These are phyloP conservation scores for Abramis brama DNA, from an alignment of 2,113 vertebrate species.

Conservation along the genomic window DNA sequence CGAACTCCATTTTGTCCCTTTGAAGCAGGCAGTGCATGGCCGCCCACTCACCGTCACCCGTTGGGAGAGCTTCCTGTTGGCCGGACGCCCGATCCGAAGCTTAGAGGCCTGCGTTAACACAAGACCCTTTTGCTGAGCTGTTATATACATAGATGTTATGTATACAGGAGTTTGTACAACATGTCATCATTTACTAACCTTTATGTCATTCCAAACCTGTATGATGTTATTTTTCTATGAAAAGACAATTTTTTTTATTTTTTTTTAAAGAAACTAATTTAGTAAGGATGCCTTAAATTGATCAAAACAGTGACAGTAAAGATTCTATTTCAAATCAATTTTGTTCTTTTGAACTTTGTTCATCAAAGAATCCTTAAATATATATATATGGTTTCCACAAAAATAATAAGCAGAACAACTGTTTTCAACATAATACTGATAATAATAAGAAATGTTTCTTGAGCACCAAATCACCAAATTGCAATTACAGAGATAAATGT, in stretches of 20 bases:
- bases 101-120: conserved; percentile 46
- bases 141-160: conserved; percentile 22
- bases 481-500: neutral
- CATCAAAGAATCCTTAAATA: neutral
- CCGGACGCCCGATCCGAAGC: conserved; percentile 38
- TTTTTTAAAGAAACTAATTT: neutral
- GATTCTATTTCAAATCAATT: neutral
- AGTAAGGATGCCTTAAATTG: neutral
- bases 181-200: neutral
- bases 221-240: neutral
- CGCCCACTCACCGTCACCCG: conserved; percentile 50
- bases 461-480: neutral
- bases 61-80: conserved; percentile 55
- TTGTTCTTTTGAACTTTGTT: neutral
- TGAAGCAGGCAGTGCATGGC: conserved; percentile 46
- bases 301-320: neutral
- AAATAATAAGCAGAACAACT: neutral
- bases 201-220: neutral
- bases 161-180: neutral
- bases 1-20: conserved; percentile 53
- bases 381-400: neutral
- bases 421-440: neutral
- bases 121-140: conserved; percentile 27
- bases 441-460: neutral
- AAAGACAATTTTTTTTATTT: neutral